These are phyloP conservation scores for Columbina picui DNA, from an alignment of 2,113 vertebrate species.

Conservation along the genomic window DNA sequence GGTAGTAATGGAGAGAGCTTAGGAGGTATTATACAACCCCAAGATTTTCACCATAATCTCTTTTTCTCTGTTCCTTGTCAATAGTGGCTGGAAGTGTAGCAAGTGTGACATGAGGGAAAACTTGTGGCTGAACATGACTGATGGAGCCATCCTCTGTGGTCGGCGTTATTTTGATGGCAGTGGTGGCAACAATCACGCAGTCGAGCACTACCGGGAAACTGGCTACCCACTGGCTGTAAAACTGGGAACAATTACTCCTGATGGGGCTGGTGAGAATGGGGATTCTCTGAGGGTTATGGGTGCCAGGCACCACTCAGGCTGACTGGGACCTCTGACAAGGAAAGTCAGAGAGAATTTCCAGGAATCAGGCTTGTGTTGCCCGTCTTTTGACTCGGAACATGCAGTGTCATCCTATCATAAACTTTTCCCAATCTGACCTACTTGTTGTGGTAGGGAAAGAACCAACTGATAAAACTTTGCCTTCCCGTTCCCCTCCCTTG, in stretches of 20 bases:
- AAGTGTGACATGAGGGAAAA: constrained; percentile 97
- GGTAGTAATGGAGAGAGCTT: neutral
- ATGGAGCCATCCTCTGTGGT: constrained; percentile 93
- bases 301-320: neutral
- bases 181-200: constrained; percentile 95
- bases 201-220: constrained; percentile 90
- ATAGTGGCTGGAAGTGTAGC: constrained; percentile 94
- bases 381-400: neutral
- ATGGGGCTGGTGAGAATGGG: constrained; percentile 87
- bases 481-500: neutral
- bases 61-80: neutral
- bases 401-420: accelerated
- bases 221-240: constrained; percentile 95
- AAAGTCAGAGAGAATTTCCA: neutral
- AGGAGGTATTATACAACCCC: neutral
- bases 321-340: neutral
- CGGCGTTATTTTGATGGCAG: constrained; percentile 96
- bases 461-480: neutral
- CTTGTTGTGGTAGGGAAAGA: neutral
- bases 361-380: neutral
- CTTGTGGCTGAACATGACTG: constrained; percentile 96
- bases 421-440: neutral
- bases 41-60: neutral
- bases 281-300: neutral
- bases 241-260: constrained; percentile 96